These are phyloP conservation scores for Plutomurus gul DNA, from an alignment of 1,140 invertebrate species.

Conservation along the genomic window DNA sequence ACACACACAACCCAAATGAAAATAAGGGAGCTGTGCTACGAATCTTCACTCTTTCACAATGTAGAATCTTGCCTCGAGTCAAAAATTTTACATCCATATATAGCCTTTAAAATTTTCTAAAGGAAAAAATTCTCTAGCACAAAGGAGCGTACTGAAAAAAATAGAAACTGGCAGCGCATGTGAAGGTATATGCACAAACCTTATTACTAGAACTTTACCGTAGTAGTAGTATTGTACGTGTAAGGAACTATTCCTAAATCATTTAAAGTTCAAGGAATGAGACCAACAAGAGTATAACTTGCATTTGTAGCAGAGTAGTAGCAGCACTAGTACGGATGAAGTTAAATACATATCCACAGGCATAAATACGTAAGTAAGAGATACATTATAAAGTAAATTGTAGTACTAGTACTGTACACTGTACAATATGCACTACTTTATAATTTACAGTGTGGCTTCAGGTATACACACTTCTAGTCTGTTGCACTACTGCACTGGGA, in stretches of 20 bases:
- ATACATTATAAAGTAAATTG: no score
- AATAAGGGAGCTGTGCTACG: neutral
- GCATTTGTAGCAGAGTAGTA: no score
- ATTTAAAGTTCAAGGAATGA: neutral
- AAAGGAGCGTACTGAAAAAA: neutral
- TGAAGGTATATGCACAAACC: no score
- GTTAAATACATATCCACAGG: neutral
- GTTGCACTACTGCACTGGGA: neutral
- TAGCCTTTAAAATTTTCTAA: slow-evolving; percentile 27
- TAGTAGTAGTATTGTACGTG: no score
- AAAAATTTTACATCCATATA: slow-evolving; percentile 24
- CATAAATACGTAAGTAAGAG: no score
- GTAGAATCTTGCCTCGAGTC: neutral
- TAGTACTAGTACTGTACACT: neutral
- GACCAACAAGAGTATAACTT: no score
- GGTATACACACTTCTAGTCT: neutral
- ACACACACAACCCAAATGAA: neutral
- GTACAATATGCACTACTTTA: neutral
- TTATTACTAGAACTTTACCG: no score
- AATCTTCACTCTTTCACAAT: neutral
- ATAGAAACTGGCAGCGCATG: neutral
- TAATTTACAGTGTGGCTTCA: neutral
- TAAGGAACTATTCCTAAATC: neutral
- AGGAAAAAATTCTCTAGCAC: neutral
- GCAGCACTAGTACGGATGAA: no score